Percentiles rank a stretch among this genome's conserved stretches.
phyloP scores from a whole-genome alignment of 2,113 vertebrate species.

The Hymenochirus boettgeri region DNA sequence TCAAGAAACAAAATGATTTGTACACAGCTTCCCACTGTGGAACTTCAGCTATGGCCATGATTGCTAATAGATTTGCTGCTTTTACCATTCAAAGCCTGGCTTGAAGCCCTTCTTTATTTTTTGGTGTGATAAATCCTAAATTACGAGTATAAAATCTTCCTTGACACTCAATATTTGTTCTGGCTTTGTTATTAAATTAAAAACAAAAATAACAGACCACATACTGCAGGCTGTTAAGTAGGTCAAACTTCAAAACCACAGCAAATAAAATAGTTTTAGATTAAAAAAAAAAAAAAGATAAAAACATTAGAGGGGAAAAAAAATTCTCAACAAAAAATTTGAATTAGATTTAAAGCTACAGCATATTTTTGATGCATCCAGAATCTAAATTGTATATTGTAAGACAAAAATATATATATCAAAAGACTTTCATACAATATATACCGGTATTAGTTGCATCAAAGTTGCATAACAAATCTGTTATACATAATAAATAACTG shows the following conservation, averaged over 20 bases:
- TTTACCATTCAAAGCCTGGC: conserved; percentile 38
- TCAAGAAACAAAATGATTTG: conserved; percentile 42
- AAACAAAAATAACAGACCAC: background rate
- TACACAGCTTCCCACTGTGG: conserved; percentile 25
- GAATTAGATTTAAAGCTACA: too few relatives aligned
- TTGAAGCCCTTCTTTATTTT: conserved; percentile 33
- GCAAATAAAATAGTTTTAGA: too few relatives aligned
- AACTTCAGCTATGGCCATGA: conserved; percentile 37
- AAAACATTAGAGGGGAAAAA: too few relatives aligned
- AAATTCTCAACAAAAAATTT: too few relatives aligned
- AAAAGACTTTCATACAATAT: too few relatives aligned
- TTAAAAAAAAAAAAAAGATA: too few relatives aligned
- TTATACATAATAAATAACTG: too few relatives aligned
- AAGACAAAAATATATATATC: too few relatives aligned
- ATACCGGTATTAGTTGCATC: too few relatives aligned
- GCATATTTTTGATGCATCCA: too few relatives aligned
- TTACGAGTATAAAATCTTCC: conserved; percentile 36
- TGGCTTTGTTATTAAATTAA: conserved; percentile 5
- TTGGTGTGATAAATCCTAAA: conserved; percentile 41
- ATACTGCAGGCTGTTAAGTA: background rate
- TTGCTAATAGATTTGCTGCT: conserved; percentile 40
- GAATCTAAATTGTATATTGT: too few relatives aligned
- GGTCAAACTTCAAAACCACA: background rate
- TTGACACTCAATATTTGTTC: conserved; percentile 37
- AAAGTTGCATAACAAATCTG: too few relatives aligned